These are phyloP conservation scores for Neofelis nebulosa DNA, from an alignment of 2,113 vertebrate species.

Conservation along the genomic window DNA sequence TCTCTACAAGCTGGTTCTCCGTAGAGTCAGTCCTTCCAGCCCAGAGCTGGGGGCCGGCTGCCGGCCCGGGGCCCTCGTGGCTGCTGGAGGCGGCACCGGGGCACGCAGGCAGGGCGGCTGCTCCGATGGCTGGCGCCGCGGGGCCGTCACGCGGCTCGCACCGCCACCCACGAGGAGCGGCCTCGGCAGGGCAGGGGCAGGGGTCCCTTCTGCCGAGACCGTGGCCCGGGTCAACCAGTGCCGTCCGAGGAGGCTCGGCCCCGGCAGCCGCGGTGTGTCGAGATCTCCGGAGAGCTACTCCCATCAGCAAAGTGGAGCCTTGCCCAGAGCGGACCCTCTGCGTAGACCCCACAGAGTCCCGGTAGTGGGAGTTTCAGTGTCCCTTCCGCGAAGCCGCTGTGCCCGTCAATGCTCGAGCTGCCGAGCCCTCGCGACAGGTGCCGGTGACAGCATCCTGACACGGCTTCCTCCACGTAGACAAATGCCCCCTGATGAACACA, in stretches of 20 bases:
- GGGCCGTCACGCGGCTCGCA: fast-evolving
- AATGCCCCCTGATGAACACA: not conserved
- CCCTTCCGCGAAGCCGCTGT: not conserved
- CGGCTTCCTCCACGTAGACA: not conserved
- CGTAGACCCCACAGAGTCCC: fast-evolving
- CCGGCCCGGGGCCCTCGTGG: not conserved
- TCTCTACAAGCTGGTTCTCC: not conserved
- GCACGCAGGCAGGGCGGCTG: not conserved
- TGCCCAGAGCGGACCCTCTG: fast-evolving
- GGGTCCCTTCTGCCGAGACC: not conserved
- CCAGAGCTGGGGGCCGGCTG: not conserved
- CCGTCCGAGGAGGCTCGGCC: not conserved
- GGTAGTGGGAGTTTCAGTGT: not conserved
- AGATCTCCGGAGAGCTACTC: not conserved
- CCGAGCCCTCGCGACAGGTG: not conserved
- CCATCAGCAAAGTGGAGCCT: not conserved
- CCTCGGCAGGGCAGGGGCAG: not conserved
- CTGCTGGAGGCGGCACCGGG: not conserved
- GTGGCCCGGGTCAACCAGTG: not conserved
- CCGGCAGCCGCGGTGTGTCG: not conserved
- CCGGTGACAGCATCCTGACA: not conserved
- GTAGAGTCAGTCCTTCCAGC: not conserved
- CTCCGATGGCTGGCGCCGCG: fast-evolving
- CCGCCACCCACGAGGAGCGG: not conserved
- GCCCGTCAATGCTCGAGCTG: not conserved